A percentile compares a stretch with the other conserved stretches of the same genome.
phyloP scores from a whole-genome alignment of 1,140 invertebrate genomes.

The Drosophila ficusphila region DNA sequence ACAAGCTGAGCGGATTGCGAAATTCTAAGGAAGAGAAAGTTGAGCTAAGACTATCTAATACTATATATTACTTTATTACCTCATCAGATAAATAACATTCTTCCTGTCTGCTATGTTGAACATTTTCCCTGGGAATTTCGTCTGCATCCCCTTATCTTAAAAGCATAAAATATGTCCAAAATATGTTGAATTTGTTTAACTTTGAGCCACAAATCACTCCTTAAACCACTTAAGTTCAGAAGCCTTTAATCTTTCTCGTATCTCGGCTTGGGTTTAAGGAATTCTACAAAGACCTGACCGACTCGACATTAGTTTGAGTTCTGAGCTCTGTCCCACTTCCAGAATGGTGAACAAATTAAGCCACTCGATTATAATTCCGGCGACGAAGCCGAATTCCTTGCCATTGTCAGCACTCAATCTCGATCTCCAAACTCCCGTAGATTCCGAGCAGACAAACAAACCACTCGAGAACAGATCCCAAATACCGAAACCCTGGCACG shows the following conservation, averaged over 20 bases:
- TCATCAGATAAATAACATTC: no score
- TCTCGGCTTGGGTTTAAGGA: constrained; percentile 10
- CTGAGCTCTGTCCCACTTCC: constrained; percentile 61
- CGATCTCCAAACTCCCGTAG: constrained; percentile 41
- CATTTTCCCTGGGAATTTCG: not conserved
- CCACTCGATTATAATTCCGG: constrained; percentile 58
- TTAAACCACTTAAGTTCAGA: not conserved
- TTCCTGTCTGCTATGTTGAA: not conserved
- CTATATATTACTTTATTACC: no score
- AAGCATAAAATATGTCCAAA: not conserved
- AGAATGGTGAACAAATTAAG: constrained; percentile 21
- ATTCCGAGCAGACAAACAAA: constrained; percentile 17
- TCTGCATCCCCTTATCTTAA: not conserved
- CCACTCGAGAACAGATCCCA: constrained; percentile 30
- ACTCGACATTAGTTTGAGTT: constrained; percentile 16
- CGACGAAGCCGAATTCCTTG: constrained; percentile 50
- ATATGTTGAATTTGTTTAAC: constrained; percentile 5
- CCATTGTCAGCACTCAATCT: constrained; percentile 51
- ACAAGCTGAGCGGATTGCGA: not conserved
- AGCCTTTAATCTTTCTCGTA: constrained; percentile 24
- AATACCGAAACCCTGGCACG: constrained; percentile 38
- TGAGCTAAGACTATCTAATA: no score
- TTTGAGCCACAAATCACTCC: constrained; percentile 3
- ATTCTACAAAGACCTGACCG: constrained; percentile 23
- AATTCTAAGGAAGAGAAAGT: not conserved